Evolutionary conservation across 2,113 vertebrate genomes (phyloP).

Genomic region (Saccopteryx bilineata): DNA sequence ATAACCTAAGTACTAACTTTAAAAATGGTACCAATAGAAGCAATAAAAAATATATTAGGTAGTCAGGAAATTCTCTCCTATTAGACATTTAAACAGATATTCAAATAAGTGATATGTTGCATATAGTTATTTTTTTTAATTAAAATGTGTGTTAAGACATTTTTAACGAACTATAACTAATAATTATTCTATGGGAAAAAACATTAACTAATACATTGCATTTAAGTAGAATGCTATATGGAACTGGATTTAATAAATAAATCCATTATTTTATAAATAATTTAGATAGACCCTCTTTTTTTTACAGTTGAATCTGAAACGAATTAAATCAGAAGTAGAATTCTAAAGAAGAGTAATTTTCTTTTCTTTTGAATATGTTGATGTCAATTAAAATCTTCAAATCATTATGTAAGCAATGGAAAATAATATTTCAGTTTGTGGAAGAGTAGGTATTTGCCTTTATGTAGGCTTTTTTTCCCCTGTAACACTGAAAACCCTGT

Average conservation of each 20-base stretch:
- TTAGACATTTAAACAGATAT: neutral
- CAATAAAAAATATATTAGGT: neutral
- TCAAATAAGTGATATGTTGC: neutral
- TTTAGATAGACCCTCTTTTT: neutral
- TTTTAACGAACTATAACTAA: constrained; percentile 27
- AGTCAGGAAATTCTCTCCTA: neutral
- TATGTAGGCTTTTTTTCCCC: neutral
- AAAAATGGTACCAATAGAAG: neutral
- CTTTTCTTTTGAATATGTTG: neutral
- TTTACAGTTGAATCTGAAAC: neutral
- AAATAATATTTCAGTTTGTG: neutral
- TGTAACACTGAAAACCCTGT: neutral
- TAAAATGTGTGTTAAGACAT: neutral
- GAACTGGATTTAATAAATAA: neutral
- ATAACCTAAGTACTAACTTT: neutral
- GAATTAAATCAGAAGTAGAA: neutral
- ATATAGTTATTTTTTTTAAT: constrained; percentile 21
- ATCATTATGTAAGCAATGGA: neutral
- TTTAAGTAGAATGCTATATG: neutral
- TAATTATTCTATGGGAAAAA: constrained; percentile 19
- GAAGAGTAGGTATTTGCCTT: neutral
- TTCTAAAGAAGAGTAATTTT: neutral
- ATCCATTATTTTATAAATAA: neutral
- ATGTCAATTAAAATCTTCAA: neutral
- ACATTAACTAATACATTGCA: constrained; percentile 22